Evolutionary conservation across 2,113 vertebrate genomes (phyloP).

Genomic region (Plectropomus leopardus): DNA sequence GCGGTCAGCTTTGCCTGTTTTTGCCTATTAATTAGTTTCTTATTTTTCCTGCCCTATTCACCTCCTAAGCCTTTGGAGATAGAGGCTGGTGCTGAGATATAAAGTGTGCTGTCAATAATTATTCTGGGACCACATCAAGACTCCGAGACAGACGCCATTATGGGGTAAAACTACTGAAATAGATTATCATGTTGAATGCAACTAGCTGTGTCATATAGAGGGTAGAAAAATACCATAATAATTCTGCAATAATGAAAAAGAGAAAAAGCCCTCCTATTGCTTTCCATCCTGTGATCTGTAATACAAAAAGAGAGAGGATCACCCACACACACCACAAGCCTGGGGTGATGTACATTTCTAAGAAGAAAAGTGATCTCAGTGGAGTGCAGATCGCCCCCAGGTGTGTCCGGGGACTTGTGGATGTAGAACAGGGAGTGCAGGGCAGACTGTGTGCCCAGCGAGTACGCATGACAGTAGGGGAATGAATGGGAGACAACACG

Average conservation of each 20-base stretch:
- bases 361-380: too few species aligned
- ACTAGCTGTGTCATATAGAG: not conserved
- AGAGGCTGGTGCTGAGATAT: not conserved
- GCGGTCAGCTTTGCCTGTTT: not conserved
- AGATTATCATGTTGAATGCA: constrained; percentile 17
- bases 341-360: not conserved
- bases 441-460: too few species aligned
- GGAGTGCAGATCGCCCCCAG: too few species aligned
- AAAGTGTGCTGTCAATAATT: not conserved
- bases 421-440: too few species aligned
- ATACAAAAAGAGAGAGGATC: not conserved
- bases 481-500: too few species aligned
- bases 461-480: too few species aligned
- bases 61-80: constrained; percentile 7
- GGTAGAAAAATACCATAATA: not conserved
- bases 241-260: not conserved
- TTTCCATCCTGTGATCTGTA: not conserved
- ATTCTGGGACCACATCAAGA: constrained; percentile 17
- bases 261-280: not conserved
- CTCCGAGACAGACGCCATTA: not conserved
- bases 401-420: too few species aligned
- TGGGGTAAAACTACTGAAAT: constrained; percentile 5
- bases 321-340: not conserved
- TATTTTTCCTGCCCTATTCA: constrained; percentile 18
- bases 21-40: constrained; percentile 35